Evolutionary conservation across 2,113 vertebrate genomes (phyloP), one percentile per base, ranked within the genome.

Genomic region (Pterocles gutturalis): DNA sequence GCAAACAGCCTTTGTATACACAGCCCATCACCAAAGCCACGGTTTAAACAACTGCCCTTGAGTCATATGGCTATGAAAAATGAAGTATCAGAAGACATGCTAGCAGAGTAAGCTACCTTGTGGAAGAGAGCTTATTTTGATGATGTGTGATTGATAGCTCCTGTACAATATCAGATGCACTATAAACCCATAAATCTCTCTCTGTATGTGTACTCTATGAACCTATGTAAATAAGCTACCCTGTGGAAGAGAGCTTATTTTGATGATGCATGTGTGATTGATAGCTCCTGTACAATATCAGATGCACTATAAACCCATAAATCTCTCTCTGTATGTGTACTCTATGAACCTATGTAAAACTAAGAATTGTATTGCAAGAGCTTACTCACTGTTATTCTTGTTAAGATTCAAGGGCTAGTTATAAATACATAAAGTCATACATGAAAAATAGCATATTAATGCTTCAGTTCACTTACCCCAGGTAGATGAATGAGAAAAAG

Each of bases 401-500:
- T 34, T 36, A 90, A n/a, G n/a, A 71, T n/a, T 77, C 45, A 79
- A 62, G 11, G 45, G 33, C 17, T 29, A 66, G 31, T 45, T 90
- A 54, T 70, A 83, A 93, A 84, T 14, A 75, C 8, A 64, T 16
- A 46, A 76, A 83, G 9, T 11, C 48, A 80, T 28, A 72, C 3
- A 70, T 31, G 26, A 89, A 89, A 78, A 78, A 62, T 0, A 45
- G 46, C 10, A 6, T 12, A 90, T 26, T 62, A 89, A 86, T 49
- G 33, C 5, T 82, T 83, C 46, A 80, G 6, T 58, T 49, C 25
- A 98, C 99, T 99, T 98, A 99, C 99, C 99, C 99, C 96, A 99
- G 98, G 96, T 99, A 99, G 98, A 99, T 99, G 96, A 99, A 99
- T 80, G 99, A 99, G 97, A 99, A 99, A 98, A 99, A 99, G 98